Evolutionary conservation across 2,888 invertebrate species (phyloP), one percentile per base, ranked within the genome.

Genomic region (Ectropis crepuscularia): DNA sequence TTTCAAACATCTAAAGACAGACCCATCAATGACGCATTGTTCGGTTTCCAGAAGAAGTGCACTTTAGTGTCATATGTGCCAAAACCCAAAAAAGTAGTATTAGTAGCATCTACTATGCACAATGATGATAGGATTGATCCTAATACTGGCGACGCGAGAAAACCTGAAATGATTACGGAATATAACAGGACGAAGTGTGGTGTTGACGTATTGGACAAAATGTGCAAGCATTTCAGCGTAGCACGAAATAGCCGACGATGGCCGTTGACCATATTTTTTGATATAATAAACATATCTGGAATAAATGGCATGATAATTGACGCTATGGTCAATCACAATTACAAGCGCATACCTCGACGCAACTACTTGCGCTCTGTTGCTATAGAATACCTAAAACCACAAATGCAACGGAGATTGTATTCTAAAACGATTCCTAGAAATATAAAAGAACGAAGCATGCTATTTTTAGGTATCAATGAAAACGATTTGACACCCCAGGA

Each of bases 191-290:
- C 74, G 37, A 76, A 80, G 68, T 67, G 64, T 58, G 76, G 77
- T 41, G 76, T 79, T 48, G 78, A 79, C 63, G 70, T 73, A 7
- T 74, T 79, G 16, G 77, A 79, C 57, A 72, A 76, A 74, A 69
- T 77, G 61, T 75, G 53, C 37, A 45, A 45, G 11, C 53, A 48
- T 41, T 57, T 41, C n/a, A 42, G 49, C 38, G 42, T 38, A 38
- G 38, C 38, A 38, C 57, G 57, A 28, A 57, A 57, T 42, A 61
- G 41, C n/a, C 49, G 61, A 11, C 49, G 61, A 50, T 62, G 61
- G 61, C 61, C 57, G 45, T 41, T 62, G 51, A 53, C 57, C 16
- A 55, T 63, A 42, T 66, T 64, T 57, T 66, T 60, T 43, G n/a
- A 43, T 43, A 58, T 64, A 12, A 12, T 64, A 57, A 63, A 63